Evolutionary conservation across 2,888 invertebrate species (phyloP).

Genomic region (Lithodes maja): DNA sequence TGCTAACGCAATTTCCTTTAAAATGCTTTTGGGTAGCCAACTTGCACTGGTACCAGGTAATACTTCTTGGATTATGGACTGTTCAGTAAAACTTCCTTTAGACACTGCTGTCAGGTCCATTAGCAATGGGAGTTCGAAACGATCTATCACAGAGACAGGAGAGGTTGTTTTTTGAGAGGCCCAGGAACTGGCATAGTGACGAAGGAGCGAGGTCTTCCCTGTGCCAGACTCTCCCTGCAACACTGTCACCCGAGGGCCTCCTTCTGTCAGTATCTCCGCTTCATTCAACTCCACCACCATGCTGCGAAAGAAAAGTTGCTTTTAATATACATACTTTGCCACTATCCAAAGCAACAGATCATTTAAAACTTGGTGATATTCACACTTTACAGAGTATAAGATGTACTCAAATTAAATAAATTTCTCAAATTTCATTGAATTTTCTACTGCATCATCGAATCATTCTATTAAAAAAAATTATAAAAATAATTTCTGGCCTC

Average conservation of each 20-base stretch:
- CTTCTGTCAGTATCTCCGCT: neutral
- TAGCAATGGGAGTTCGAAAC: conserved; percentile 1
- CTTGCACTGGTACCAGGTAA: neutral
- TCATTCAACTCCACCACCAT: neutral
- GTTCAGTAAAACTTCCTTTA: neutral
- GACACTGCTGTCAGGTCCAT: conserved; percentile 23
- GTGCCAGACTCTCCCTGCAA: conserved; percentile 33
- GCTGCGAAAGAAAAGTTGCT: neutral
- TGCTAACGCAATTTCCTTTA: conserved; percentile 1
- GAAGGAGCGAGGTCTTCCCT: conserved; percentile 34
- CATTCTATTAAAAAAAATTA: too few relatives aligned
- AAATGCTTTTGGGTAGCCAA: neutral
- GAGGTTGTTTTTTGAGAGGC: neutral
- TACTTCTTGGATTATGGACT: conserved; percentile 16
- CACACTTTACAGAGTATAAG: too few relatives aligned
- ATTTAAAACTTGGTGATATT: too few relatives aligned
- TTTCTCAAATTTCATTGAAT: too few relatives aligned
- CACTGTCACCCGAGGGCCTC: neutral
- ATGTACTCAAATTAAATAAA: too few relatives aligned
- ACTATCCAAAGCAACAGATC: neutral
- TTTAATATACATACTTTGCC: neutral
- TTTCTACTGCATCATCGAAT: too few relatives aligned
- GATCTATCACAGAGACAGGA: neutral
- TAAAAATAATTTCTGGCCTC: too few relatives aligned
- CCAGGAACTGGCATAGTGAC: conserved; percentile 26